Evolutionary conservation across 2,797 vertebrate species (phyloP).

Genomic region (Gouania willdenowi): DNA sequence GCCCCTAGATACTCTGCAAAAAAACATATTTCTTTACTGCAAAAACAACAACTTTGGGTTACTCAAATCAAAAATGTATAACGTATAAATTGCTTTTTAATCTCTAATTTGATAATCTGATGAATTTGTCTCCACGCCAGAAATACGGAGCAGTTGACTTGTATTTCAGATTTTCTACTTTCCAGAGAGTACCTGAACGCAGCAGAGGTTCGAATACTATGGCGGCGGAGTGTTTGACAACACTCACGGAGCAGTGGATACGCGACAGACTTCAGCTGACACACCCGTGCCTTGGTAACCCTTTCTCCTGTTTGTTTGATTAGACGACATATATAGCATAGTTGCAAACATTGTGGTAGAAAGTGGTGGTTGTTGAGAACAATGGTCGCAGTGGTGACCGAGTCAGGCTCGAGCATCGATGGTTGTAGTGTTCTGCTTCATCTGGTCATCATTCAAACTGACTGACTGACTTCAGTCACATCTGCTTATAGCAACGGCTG

Average conservation of each 20-base stretch:
- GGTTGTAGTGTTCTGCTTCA: too few species aligned
- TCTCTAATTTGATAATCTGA: too few species aligned
- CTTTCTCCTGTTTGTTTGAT: not conserved
- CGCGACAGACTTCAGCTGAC: conserved; percentile 64
- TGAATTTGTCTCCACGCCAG: too few species aligned
- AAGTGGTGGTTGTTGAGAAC: not conserved
- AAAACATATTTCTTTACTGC: too few species aligned
- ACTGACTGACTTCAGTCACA: too few species aligned
- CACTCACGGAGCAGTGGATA: conserved; percentile 75
- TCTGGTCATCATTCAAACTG: too few species aligned
- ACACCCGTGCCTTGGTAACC: conserved; percentile 65
- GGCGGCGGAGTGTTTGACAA: conserved; percentile 64
- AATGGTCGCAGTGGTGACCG: not conserved
- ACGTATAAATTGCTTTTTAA: too few species aligned
- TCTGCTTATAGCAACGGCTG: too few species aligned
- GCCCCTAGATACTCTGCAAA: not conserved
- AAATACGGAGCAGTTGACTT: too few species aligned
- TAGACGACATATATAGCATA: too few species aligned
- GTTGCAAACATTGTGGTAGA: not conserved
- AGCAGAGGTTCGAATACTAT: conserved; percentile 68
- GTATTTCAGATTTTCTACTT: not conserved
- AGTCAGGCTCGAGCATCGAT: not conserved
- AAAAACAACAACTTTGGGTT: too few species aligned
- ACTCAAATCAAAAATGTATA: too few species aligned
- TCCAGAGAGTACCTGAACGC: conserved; percentile 7